Percentiles rank a stretch among this genome's conserved stretches.
These are phyloP conservation scores for Rhadina sibilatrix DNA, from an alignment of 2,113 vertebrate species.

Conservation along the genomic window DNA sequence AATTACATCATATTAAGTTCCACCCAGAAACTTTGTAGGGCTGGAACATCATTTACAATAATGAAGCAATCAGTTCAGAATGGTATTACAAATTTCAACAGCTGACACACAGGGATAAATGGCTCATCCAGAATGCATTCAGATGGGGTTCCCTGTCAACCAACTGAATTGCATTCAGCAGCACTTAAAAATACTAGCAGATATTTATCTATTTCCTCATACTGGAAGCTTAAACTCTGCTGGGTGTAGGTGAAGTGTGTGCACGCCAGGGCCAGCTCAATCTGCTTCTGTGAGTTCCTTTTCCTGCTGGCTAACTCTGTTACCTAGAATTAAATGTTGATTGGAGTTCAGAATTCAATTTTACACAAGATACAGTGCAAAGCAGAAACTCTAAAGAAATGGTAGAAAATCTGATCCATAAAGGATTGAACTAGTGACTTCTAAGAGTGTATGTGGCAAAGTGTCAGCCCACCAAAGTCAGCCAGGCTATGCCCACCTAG, in stretches of 20 bases:
- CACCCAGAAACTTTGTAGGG: neutral
- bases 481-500: neutral
- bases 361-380: neutral
- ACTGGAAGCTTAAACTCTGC: neutral
- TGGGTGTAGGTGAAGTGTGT: neutral
- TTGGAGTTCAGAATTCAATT: neutral
- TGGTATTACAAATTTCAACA: neutral
- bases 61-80: neutral
- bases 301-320: neutral
- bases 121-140: neutral
- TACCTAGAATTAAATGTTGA: neutral
- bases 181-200: neutral
- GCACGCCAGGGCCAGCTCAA: neutral
- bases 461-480: neutral
- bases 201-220: neutral
- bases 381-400: neutral
- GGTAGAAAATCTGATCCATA: neutral
- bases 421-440: neutral
- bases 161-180: neutral
- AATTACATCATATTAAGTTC: neutral
- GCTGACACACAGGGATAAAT: neutral
- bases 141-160: neutral
- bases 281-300: neutral
- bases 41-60: neutral
- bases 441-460: neutral